These are phyloP conservation scores for Notiomystis cincta DNA, from an alignment of 2,113 vertebrate genomes.

Conservation along the genomic window DNA sequence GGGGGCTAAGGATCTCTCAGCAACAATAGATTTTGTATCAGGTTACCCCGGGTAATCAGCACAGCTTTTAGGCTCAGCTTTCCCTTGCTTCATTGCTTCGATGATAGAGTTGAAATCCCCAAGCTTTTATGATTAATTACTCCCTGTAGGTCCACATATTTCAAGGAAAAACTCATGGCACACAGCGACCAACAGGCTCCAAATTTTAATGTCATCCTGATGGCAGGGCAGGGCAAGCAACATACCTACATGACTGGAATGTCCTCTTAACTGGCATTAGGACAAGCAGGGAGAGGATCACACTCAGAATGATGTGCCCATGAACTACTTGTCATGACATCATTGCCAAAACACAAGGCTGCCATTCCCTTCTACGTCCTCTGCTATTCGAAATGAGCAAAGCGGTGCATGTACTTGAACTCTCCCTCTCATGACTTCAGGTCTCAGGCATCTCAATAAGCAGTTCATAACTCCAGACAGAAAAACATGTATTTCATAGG, in stretches of 20 bases:
- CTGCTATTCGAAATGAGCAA: not conserved
- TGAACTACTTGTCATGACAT: not conserved
- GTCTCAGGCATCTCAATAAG: not conserved
- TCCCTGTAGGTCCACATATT: constrained; percentile 81
- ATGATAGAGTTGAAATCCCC: constrained; percentile 84
- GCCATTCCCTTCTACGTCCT: not conserved
- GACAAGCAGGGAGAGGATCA: not conserved
- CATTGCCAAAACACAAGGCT: not conserved
- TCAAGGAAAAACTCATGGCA: constrained; percentile 70
- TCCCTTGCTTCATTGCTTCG: constrained; percentile 81
- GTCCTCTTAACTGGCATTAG: not conserved
- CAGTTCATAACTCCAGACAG: not conserved
- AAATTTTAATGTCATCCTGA: constrained; percentile 68
- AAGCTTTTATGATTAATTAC: constrained; percentile 87
- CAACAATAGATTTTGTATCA: constrained; percentile 92
- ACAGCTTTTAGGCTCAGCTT: constrained; percentile 92
- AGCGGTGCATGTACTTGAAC: not conserved
- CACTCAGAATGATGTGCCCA: not conserved
- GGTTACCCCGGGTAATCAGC: constrained; percentile 87
- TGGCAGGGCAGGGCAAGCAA: not conserved
- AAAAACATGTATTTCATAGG: not conserved
- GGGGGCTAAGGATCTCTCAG: constrained; percentile 84
- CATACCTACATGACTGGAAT: not conserved
- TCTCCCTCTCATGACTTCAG: not conserved
- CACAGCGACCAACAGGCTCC: constrained; percentile 64